Conservation (phyloP, 1,140 invertebrate species). For the Battus philenor region DNA sequence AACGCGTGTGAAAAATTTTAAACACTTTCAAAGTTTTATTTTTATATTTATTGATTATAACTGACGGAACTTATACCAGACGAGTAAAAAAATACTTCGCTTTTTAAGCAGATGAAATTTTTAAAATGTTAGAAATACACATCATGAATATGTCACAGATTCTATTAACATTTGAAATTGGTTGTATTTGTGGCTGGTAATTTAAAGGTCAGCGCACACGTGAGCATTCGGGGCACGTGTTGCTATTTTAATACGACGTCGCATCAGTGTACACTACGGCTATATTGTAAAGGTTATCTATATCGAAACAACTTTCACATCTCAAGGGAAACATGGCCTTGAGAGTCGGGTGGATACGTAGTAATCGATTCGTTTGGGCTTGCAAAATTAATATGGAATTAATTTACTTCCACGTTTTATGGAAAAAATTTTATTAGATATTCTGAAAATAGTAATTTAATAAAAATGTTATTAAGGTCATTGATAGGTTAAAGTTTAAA, state of each 20-base stretch:
- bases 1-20: too few species aligned
- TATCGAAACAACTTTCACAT: conserved; percentile 63
- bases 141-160: conserved; percentile 5
- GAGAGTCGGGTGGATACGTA: conserved; percentile 19
- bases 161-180: conserved; percentile 13
- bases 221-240: conserved; percentile 32
- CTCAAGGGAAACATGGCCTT: conserved; percentile 60
- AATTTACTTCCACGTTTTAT: conserved; percentile 6
- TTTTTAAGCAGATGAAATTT: background rate
- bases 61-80: too few species aligned
- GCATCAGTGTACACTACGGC: conserved; percentile 49
- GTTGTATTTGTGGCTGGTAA: conserved; percentile 3
- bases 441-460: too few species aligned
- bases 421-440: background rate
- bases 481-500: too few species aligned
- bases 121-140: conserved; percentile 7
- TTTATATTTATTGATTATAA: too few species aligned
- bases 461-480: too few species aligned
- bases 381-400: conserved; percentile 3
- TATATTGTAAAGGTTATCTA: conserved; percentile 44
- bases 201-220: conserved; percentile 35
- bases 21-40: too few species aligned
- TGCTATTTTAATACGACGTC: conserved; percentile 34
- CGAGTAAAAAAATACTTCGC: too few species aligned
- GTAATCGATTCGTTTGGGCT: background rate